phyloP scores from a whole-genome alignment of 2,797 vertebrate genomes.

The Cryptoprocta ferox region DNA sequence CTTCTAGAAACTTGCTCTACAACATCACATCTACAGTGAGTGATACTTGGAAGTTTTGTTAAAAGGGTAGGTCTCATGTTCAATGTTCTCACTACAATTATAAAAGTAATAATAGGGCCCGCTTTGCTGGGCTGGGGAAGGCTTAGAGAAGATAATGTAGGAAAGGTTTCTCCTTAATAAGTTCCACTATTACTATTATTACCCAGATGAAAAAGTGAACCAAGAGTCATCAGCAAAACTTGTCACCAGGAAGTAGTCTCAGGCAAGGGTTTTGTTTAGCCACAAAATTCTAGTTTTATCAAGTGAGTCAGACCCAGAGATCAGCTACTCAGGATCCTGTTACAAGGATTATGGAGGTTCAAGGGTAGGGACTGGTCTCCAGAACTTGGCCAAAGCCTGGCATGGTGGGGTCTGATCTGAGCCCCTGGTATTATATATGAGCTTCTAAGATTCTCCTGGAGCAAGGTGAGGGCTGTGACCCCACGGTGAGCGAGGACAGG shows the following conservation, averaged over 20 bases:
- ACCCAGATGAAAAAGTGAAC: background rate
- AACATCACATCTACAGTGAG: background rate
- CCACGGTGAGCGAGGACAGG: too few relatives aligned
- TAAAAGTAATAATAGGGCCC: background rate
- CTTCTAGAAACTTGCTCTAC: background rate
- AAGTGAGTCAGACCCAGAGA: background rate
- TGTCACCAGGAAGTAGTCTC: background rate
- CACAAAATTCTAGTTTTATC: background rate
- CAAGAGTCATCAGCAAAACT: background rate
- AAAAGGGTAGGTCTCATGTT: background rate
- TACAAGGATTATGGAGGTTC: background rate
- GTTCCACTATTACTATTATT: background rate
- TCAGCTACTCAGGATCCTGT: background rate
- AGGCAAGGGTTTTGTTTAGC: background rate
- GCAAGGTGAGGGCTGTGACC: background rate
- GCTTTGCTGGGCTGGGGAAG: too few relatives aligned
- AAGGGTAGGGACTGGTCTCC: background rate
- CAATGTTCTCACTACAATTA: background rate
- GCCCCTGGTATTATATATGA: background rate
- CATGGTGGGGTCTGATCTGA: background rate
- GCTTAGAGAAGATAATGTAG: background rate
- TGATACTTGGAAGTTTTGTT: background rate
- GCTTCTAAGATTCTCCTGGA: background rate
- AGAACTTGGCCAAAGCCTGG: background rate
- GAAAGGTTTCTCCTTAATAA: background rate